Evolutionary conservation across 2,113 vertebrate species (phyloP), one percentile per base, ranked within the genome.

Genomic region (Nesoenas mayeri): DNA sequence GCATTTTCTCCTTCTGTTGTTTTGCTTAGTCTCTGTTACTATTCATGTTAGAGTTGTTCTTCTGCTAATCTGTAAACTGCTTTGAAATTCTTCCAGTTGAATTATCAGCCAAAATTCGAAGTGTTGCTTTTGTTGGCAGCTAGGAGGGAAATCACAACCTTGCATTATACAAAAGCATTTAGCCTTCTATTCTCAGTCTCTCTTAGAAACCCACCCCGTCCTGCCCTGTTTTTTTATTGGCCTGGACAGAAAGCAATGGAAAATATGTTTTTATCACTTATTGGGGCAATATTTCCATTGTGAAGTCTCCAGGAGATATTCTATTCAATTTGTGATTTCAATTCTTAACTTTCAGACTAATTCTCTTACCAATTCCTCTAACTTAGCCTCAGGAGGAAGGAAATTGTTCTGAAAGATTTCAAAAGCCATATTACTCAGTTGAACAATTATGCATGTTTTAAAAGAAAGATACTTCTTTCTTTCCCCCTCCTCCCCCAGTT

Each of bases 61-160:
- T 86, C 75, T 69, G 79, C 57, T 97, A 79, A 93, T 93, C 79
- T 44, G 22, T 60, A 90, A 77, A 71, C 18, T 28, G 47, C 81
- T 93, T 94, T 96, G 67, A 91, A 94, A 96, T 60, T 78, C 69
- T 85, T 74, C 66, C 83, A 29, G 72, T 2, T 69, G 70, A 91
- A 62, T 80, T 86, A 95, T 53, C 77, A 88, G 69, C 65, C 72
- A 94, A 91, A 91, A 86, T 82, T 79, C 44, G 53, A 81, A 96
- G 57, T 10, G 19, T 47, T 71, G 83, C 36, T 79, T 90, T 96
- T 75, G 69, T 82, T 94, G 93, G 92, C 90, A 94, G 65, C 70
- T 67, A 79, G 40, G 31, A 89, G 40, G 65, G 69, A 88, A 91
- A 94, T 79, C 90, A 75, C 79, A 94, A 69, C 61, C 65, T 31